Percentiles rank a stretch among this genome's conserved stretches.
These are phyloP conservation scores for Folsomia manolachei DNA, from an alignment of 2,888 invertebrate species.

Conservation along the genomic window DNA sequence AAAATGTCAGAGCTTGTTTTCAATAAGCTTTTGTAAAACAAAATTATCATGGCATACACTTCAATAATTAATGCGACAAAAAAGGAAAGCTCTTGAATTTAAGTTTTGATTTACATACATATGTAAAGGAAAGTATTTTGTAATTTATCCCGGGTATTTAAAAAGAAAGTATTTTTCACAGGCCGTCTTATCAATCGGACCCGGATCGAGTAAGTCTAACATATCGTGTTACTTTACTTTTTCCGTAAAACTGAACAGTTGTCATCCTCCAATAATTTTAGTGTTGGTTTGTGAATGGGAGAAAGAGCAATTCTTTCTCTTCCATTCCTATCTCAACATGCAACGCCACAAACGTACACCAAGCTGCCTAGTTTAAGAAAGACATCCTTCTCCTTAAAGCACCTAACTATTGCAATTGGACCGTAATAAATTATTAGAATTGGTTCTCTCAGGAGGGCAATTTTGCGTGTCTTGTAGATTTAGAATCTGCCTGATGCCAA, in stretches of 20 bases:
- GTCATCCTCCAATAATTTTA: background rate
- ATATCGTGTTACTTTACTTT: too few relatives aligned
- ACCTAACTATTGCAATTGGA: constrained; percentile 4
- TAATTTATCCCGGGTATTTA: too few relatives aligned
- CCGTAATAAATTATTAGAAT: constrained; percentile 9
- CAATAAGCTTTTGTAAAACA: too few relatives aligned
- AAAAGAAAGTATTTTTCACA: too few relatives aligned
- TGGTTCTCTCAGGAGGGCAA: constrained; percentile 7
- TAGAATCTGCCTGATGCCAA: background rate
- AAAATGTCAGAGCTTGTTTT: constrained; percentile 9
- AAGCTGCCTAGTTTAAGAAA: background rate
- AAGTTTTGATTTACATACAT: too few relatives aligned
- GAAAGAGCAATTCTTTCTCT: background rate
- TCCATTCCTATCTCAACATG: background rate
- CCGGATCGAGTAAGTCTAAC: too few relatives aligned
- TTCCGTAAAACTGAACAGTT: background rate
- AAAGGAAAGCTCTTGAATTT: too few relatives aligned
- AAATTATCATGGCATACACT: too few relatives aligned
- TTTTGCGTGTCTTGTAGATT: constrained; percentile 9
- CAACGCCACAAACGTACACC: too few relatives aligned
- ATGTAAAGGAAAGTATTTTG: too few relatives aligned
- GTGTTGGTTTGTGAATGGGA: background rate
- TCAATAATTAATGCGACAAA: too few relatives aligned
- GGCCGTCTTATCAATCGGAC: too few relatives aligned
- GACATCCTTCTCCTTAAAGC: background rate